These are phyloP conservation scores for Artemia franciscana DNA, from an alignment of 1,140 invertebrate genomes.

Conservation along the genomic window DNA sequence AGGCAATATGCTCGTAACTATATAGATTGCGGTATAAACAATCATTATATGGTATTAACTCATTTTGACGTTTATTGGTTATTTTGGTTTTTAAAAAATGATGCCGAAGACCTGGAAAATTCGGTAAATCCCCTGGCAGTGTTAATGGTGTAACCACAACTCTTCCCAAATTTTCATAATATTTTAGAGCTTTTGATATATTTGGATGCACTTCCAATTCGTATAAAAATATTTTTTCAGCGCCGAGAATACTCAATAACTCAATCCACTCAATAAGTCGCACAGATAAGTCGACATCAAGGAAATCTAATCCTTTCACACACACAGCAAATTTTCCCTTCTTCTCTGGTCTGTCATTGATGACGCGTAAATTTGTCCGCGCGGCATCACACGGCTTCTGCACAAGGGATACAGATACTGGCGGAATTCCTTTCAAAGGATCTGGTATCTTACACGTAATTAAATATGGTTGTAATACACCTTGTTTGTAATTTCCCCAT, in stretches of 20 bases:
- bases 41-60: conserved; percentile 89
- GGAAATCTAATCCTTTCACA: conserved; percentile 76
- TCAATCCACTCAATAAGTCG: conserved; percentile 87
- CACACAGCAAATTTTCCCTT: conserved; percentile 75
- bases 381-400: conserved; percentile 58
- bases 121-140: conserved; percentile 70
- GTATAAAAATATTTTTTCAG: conserved; percentile 80
- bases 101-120: conserved; percentile 62
- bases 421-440: conserved; percentile 28
- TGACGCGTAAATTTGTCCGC: conserved; percentile 63
- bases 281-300: conserved; percentile 70
- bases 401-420: conserved; percentile 62
- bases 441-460: conserved; percentile 57
- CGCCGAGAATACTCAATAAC: conserved; percentile 55
- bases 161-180: conserved; percentile 48
- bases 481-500: conserved; percentile 82
- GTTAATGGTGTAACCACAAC: conserved; percentile 66
- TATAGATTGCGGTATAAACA: conserved; percentile 84
- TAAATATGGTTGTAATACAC: conserved; percentile 70
- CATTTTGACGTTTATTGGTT: conserved; percentile 77
- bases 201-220: conserved; percentile 73
- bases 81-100: conserved; percentile 64
- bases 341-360: conserved; percentile 42
- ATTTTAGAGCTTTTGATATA: conserved; percentile 58
- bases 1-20: conserved; percentile 62